Base-by-base conservation (phyloP, 2,888 invertebrate genomes). In the Auanema sp. region DNA sequence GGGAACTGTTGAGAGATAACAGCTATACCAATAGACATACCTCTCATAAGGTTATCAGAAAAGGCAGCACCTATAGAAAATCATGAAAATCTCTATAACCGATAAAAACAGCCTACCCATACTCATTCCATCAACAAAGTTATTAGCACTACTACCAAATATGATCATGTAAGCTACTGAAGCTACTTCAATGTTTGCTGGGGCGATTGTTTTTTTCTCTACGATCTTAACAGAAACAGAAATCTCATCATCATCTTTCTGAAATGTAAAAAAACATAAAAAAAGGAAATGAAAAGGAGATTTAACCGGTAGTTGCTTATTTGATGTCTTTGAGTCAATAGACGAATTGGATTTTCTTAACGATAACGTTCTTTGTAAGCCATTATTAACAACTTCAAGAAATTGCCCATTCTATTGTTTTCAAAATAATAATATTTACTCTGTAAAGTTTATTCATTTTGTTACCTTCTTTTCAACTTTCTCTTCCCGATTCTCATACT, bases 41-140 rank as follows among this genome's bases (percentile, higher is more conserved):
- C 81, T 14, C 78, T 60, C 12, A 79, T 50, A n/a, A 81, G 51
- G 50, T 74, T 75, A 59, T 81, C 81, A 12, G 78, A 72, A 55
- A 81, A 81, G 0, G 81, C 81, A 14, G 81, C 81, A 5, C 80
- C 67, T 70, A 18, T 2, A 43, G 16, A 47, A 47, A 47, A 21
- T 16, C 21, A 18, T 47, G 21, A 47, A 47, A 47, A 3, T 47
- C 4, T 18, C 8, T 18, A 3, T 1, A 18, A 23, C 4, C 16
- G n/a, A 12, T 5, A 6, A 12, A 12, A 25, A 11, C 16, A 21
- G 62, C 63, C 23, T 23, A 69, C 69, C 80, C 66, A 77, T 80
- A 33, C 79, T 79, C 80, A 81, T 80, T 57, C 81, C 81, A 65
- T 81, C 81, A 16, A 81, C 80, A 56, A 81, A 81, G 47, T 81